Evolutionary conservation across 2,113 vertebrate species (phyloP), one percentile per base, ranked within the genome.

Genomic region (Peucedramus taeniatus): DNA sequence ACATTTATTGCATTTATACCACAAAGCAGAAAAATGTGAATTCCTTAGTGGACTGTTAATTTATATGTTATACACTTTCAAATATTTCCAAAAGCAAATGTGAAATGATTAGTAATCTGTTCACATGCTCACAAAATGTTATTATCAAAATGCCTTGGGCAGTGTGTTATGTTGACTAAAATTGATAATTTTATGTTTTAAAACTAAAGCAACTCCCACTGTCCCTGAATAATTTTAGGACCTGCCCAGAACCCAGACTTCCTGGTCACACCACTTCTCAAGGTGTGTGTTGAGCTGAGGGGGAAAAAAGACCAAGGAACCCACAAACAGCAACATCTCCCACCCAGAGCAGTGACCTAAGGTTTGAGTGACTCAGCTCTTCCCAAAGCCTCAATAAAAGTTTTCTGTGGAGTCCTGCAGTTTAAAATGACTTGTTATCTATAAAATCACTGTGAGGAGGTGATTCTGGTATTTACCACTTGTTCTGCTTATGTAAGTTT

Each of bases 31-130:
- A 97, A 37, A 16, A 96, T 97, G 96, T 97, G 96, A 98, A 98
- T 98, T 98, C 98, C 98, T 98, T 97, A 97, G 97, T 97, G 96
- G 90, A 95, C 97, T 97, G 92, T 98, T 98, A 97, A 98, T 98
- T 98, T 98, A 96, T 87, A 96, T 91, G 93, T 97, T 96, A 94
- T 92, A 96, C 70, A 85, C 95, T 97, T 98, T 94, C 89, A 95
- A 94, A 93, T 97, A 90, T 96, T 98, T 98, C 95, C 87, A 94
- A 97, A 98, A 96, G 95, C 96, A 97, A 97, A 97, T 95, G 98
- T 91, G 97, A 95, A 96, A 95, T 97, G 80, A 98, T 97, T 95
- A 97, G 91, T 92, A 93, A 86, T 94, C 90, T 22, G 24, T 93
- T 97, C 91, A 95, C 85, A 51, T 94, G 95, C 97, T 97, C 76